A percentile compares a stretch with the other conserved stretches of the same genome.
phyloP scores from a whole-genome alignment of 2,797 vertebrate genomes.

The Valencia hispanica region DNA sequence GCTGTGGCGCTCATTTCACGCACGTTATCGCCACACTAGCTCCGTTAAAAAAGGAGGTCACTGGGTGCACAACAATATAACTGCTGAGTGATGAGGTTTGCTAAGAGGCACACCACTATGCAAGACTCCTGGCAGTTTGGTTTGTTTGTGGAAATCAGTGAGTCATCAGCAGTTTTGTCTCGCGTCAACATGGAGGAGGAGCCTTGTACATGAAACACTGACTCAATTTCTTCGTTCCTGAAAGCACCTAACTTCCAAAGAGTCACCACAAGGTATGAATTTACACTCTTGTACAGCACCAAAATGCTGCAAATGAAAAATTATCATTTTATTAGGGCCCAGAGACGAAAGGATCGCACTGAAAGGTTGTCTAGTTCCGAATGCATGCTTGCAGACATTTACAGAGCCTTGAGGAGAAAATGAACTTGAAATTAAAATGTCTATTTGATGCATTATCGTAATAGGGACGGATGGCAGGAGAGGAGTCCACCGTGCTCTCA shows the following conservation, averaged over 20 bases:
- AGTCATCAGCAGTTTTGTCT: conserved; percentile 70
- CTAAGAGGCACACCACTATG: conserved; percentile 55
- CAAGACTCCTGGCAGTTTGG: conserved; percentile 67
- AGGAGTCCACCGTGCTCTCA: conserved; percentile 64
- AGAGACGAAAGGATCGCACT: conserved; percentile 67
- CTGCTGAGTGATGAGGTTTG: conserved; percentile 77
- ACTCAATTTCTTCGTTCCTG: conserved; percentile 24
- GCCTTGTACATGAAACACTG: conserved; percentile 39
- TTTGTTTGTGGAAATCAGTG: conserved; percentile 77
- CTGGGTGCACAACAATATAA: conserved; percentile 67
- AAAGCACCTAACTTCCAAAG: conserved; percentile 34
- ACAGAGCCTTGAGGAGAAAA: conserved; percentile 79
- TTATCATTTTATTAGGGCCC: conserved; percentile 59
- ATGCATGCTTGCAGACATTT: conserved; percentile 67
- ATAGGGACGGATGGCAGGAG: conserved; percentile 74
- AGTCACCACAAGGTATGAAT: conserved; percentile 23
- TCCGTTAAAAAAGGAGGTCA: conserved; percentile 65
- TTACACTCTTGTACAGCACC: conserved; percentile 20
- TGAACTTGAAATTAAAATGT: conserved; percentile 84
- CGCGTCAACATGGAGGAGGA: conserved; percentile 44
- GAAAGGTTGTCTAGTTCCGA: conserved; percentile 73
- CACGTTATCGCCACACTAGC: conserved; percentile 74
- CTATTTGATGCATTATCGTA: conserved; percentile 81
- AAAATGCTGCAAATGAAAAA: conserved; percentile 49
- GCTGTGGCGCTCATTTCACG: conserved; percentile 78